phyloP scores from a whole-genome alignment of 2,113 vertebrate genomes.

The Brachionichthys hirsutus region DNA sequence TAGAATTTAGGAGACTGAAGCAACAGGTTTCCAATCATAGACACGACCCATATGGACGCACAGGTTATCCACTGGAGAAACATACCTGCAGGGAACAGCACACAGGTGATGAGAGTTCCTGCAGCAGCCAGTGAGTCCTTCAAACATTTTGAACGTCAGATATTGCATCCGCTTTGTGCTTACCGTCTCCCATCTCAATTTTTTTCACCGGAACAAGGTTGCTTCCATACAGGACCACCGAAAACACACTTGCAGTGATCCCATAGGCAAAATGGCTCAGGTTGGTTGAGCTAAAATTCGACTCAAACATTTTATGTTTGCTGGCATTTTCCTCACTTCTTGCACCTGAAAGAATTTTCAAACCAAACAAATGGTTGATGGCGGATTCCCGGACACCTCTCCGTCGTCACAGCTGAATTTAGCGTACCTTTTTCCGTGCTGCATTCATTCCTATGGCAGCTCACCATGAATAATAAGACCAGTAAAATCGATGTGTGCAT shows the following conservation, averaged over 20 bases:
- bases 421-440: slow-evolving; percentile 21
- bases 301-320: not conserved
- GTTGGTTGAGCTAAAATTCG: slow-evolving; percentile 49
- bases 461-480: slow-evolving; percentile 20
- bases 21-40: slow-evolving; percentile 81
- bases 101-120: not conserved
- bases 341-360: not conserved
- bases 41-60: slow-evolving; percentile 83
- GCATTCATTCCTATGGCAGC: not conserved
- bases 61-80: slow-evolving; percentile 91
- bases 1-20: slow-evolving; percentile 83
- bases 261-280: slow-evolving; percentile 74
- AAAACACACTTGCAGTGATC: slow-evolving; percentile 75
- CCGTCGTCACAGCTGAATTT: not conserved
- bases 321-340: not conserved
- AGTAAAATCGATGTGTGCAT: slow-evolving; percentile 17
- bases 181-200: slow-evolving; percentile 87
- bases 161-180: slow-evolving; percentile 9
- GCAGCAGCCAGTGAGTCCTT: too few species aligned
- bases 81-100: slow-evolving; percentile 78
- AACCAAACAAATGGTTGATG: not conserved
- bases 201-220: slow-evolving; percentile 88
- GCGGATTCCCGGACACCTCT: too few species aligned
- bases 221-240: slow-evolving; percentile 85
- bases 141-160: not conserved